Percentiles rank a stretch among this genome's conserved stretches.
phyloP scores from a whole-genome alignment of 2,113 vertebrate genomes.

The Notarius quadriscutis region DNA sequence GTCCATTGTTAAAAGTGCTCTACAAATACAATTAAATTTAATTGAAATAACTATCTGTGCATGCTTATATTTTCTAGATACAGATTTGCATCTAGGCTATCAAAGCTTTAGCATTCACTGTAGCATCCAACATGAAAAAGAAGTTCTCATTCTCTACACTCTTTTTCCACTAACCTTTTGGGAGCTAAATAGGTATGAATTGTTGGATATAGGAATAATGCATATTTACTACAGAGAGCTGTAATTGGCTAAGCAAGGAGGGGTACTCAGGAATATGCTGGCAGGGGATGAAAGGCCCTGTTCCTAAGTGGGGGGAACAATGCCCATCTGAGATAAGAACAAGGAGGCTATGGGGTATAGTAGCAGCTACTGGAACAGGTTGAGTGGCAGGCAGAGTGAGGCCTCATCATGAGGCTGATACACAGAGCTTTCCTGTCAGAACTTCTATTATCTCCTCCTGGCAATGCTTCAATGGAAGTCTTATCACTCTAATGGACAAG shows the following conservation, averaged over 20 bases:
- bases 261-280: conserved; percentile 25
- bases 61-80: conserved; percentile 1
- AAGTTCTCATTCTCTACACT: background rate
- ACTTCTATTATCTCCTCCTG: conserved; percentile 73
- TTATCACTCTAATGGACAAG: conserved; percentile 73
- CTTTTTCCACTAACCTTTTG: background rate
- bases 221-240: conserved; percentile 2
- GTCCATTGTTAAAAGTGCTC: too few species aligned
- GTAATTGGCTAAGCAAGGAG: conserved; percentile 9
- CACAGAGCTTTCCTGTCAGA: conserved; percentile 70
- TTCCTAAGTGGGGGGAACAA: background rate
- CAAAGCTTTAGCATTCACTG: conserved; percentile 4
- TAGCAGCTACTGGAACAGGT: conserved; percentile 52
- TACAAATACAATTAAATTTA: too few species aligned
- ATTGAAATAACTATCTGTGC: too few species aligned
- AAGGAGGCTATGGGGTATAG: conserved; percentile 55
- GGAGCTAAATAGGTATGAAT: background rate
- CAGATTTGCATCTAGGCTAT: background rate
- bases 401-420: conserved; percentile 62
- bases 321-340: conserved; percentile 48
- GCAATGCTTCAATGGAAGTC: conserved; percentile 72
- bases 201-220: background rate
- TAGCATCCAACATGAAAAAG: too few species aligned
- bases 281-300: conserved; percentile 46
- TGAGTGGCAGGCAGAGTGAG: conserved; percentile 47